A percentile compares a stretch with the other conserved stretches of the same genome.
phyloP scores from a whole-genome alignment of 2,797 vertebrate species.

The Pangasius sanitwongsei region DNA sequence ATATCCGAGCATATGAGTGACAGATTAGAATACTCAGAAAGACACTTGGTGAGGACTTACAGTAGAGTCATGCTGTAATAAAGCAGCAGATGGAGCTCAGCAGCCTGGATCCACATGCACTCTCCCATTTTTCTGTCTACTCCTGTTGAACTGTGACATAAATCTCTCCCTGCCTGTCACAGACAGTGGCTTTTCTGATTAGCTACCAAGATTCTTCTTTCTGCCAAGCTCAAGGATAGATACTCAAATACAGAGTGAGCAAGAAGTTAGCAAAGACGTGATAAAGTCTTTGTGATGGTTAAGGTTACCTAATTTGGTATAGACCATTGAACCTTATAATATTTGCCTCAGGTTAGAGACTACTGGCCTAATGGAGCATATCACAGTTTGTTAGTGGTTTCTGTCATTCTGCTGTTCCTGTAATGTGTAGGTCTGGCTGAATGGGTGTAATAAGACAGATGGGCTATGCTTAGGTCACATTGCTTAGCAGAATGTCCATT shows the following conservation, averaged over 20 bases:
- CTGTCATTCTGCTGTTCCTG: background rate
- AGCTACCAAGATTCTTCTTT: constrained; percentile 35
- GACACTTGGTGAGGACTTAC: background rate
- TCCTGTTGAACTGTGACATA: constrained; percentile 43
- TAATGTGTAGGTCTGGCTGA: background rate
- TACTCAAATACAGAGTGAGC: background rate
- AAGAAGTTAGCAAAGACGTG: constrained; percentile 4
- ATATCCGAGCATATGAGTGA: background rate
- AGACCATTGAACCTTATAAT: background rate
- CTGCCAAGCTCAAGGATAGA: constrained; percentile 1
- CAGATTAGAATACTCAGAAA: background rate
- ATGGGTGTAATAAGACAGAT: background rate
- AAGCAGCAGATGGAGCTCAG: constrained; percentile 54
- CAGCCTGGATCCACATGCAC: constrained; percentile 20
- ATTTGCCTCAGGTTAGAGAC: background rate
- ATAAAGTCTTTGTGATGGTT: background rate
- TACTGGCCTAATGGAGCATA: background rate
- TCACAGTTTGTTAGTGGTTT: background rate
- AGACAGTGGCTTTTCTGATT: constrained; percentile 48
- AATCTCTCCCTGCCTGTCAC: constrained; percentile 56
- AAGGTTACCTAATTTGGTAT: background rate
- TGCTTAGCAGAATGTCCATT: constrained; percentile 19
- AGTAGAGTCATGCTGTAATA: background rate
- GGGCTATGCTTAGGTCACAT: background rate
- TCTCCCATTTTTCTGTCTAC: constrained; percentile 40